Conservation (phyloP, 2,113 vertebrate species). For the Ochotona princeps region DNA sequence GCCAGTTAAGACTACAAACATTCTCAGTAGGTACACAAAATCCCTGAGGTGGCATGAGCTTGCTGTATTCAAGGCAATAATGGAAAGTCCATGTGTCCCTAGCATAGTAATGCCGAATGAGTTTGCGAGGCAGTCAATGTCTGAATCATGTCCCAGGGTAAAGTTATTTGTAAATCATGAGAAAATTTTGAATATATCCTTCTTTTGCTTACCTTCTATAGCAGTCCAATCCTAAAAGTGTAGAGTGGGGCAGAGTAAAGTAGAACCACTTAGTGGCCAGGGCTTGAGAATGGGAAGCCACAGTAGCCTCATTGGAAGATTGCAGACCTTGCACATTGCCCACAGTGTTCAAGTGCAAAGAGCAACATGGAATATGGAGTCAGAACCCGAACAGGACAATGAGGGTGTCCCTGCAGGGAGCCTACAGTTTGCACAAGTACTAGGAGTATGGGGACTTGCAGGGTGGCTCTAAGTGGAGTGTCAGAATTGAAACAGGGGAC, state of each 20-base stretch:
- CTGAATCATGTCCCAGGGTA: not conserved
- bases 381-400: not conserved
- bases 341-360: not conserved
- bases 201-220: not conserved
- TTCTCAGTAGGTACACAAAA: not conserved
- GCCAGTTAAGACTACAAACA: not conserved
- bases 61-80: not conserved
- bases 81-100: not conserved
- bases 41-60: not conserved
- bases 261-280: not conserved
- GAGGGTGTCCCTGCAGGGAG: not conserved
- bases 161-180: slow-evolving; percentile 1
- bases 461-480: not conserved
- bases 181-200: not conserved
- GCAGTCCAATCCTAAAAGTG: not conserved
- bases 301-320: not conserved
- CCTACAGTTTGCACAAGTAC: too few species aligned
- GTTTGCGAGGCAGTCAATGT: not conserved
- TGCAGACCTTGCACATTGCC: not conserved
- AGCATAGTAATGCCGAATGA: not conserved
- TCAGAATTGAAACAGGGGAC: not conserved
- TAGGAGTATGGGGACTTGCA: rapidly evolving
- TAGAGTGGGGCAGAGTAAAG: not conserved
- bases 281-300: not conserved
- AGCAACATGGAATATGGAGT: not conserved